Base-by-base conservation (phyloP, 2,888 invertebrate genomes). In the Eupithecia exiguata region DNA sequence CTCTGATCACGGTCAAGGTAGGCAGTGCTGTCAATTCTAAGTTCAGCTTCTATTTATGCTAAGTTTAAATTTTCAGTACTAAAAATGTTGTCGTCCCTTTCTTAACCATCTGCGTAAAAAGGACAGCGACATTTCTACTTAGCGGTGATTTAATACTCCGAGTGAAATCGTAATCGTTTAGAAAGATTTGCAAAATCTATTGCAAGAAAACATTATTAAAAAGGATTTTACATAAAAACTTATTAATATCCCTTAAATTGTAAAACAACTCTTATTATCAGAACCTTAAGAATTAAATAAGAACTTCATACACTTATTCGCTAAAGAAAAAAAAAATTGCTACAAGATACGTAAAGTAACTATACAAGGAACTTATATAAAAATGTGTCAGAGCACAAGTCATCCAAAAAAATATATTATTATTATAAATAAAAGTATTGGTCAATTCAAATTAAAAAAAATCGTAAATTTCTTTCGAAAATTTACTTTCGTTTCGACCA, bases 281-380 rank as follows among this genome's bases (percentile, higher is more conserved):
- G 61, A 66, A 40, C 9, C 71, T 70, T 72, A 72, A 49, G 61
- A 70, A 75, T 69, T 75, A 75, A 72, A 75, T 75, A 75, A 75
- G 72, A 75, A 72, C 62, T 9, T 72, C 35, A 53, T 62, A 68
- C 16, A 38, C 12, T 53, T 25, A 25, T 58, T 25, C 53, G 53
- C 65, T 68, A 66, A 68, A 53, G 18, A 53, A 68, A 70, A 74
- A 49, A 62, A 10, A 36, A n/a, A 38, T 38, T 62, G 25, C 65
- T 68, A 69, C 49, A 63, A n/a, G 40, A 74, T 68, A 74, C 68
- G 46, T 35, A n/a, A 7, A 65, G 18, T 62, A 65, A 65, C 18
- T 65, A 12, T 9, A 35, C 1, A 63, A 63, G n/a, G n/a, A 65
- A 36, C 63, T 63, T 65, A 65, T n/a, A 21, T n/a, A 62, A 62